Evolutionary conservation across 2,797 vertebrate species (phyloP).

Genomic region (Semotilus atromaculatus): DNA sequence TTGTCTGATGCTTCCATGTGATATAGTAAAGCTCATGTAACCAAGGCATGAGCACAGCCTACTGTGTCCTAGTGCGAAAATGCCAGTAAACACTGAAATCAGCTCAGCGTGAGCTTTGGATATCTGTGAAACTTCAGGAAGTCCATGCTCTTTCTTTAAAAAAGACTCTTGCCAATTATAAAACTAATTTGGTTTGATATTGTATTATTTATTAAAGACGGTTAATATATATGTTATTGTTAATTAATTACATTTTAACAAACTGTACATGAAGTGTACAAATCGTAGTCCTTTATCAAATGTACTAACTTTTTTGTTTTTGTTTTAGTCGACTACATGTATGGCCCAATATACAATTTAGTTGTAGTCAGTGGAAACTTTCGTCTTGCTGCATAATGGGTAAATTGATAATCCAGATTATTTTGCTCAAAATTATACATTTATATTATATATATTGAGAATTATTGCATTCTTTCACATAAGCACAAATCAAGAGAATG

Average conservation of each 20-base stretch:
- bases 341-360: too few species aligned
- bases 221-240: neutral
- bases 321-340: too few species aligned
- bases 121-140: neutral
- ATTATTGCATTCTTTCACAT: too few species aligned
- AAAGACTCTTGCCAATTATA: neutral
- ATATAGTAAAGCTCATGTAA: neutral
- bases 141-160: neutral
- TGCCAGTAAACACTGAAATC: constrained; percentile 4
- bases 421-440: too few species aligned
- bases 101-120: neutral
- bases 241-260: neutral
- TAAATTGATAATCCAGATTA: too few species aligned
- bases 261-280: neutral
- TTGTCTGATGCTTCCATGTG: neutral
- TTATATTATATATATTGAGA: too few species aligned
- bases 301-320: too few species aligned
- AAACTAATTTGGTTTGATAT: neutral
- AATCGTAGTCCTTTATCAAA: too few species aligned
- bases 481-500: too few species aligned
- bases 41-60: neutral
- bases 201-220: neutral
- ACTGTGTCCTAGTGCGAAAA: neutral
- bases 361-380: too few species aligned
- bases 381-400: too few species aligned